These are phyloP conservation scores for Hirundo rustica DNA, from an alignment of 2,797 vertebrate species.

Conservation along the genomic window DNA sequence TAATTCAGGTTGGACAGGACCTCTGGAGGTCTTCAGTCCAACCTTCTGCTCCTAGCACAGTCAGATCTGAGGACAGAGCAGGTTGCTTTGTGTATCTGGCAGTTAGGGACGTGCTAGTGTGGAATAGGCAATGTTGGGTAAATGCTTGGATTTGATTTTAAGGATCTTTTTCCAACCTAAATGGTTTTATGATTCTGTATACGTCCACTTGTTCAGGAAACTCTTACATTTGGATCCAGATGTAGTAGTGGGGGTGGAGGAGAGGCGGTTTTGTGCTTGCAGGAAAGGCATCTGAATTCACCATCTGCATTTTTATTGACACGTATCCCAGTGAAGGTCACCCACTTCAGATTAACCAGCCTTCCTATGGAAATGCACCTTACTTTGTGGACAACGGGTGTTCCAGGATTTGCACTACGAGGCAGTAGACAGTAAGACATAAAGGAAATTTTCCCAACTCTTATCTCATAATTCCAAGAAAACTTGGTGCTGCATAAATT, in stretches of 20 bases:
- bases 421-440: not conserved
- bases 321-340: not conserved
- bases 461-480: not conserved
- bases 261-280: not conserved
- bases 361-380: not conserved
- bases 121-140: not conserved
- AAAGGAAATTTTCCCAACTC: not conserved
- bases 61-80: not conserved
- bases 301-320: not conserved
- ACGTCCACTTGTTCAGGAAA: not conserved
- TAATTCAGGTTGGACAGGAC: not conserved
- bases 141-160: not conserved
- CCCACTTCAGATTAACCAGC: not conserved
- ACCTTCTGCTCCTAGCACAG: not conserved
- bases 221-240: not conserved
- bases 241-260: accelerated
- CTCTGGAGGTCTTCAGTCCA: not conserved
- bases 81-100: not conserved
- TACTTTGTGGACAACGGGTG: not conserved
- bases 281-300: not conserved
- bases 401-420: not conserved
- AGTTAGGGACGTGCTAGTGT: too few species aligned
- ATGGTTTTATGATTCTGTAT: not conserved
- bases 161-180: not conserved
- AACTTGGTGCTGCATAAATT: not conserved